Evolutionary conservation across 1,140 invertebrate species (phyloP).

Genomic region (Ips nitidus): DNA sequence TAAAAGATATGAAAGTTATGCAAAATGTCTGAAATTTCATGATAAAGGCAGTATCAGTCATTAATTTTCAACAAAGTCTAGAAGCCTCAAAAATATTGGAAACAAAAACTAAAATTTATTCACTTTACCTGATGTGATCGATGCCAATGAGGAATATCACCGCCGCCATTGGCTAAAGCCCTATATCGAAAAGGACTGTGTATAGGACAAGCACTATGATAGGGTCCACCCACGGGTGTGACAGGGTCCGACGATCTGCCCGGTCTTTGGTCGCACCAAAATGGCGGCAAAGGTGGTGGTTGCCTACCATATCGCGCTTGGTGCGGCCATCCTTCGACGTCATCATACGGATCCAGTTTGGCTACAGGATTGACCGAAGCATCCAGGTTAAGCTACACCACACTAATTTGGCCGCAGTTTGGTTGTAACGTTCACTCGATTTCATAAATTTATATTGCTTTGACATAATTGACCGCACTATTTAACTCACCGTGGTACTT

Average conservation of each 20-base stretch:
- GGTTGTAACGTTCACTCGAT: background rate
- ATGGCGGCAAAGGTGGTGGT: conserved; percentile 41
- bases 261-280: conserved; percentile 48
- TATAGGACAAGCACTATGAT: conserved; percentile 60
- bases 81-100: too few species aligned
- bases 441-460: conserved; percentile 4
- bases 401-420: background rate
- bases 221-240: conserved; percentile 48
- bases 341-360: conserved; percentile 51
- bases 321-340: conserved; percentile 46
- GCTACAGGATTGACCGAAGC: conserved; percentile 12
- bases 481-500: background rate
- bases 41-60: too few species aligned
- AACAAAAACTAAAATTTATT: too few species aligned
- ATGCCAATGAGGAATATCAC: conserved; percentile 37
- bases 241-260: conserved; percentile 51
- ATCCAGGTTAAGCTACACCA: background rate
- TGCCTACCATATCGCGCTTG: conserved; percentile 38
- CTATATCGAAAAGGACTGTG: conserved; percentile 66
- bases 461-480: conserved; percentile 14
- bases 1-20: too few species aligned
- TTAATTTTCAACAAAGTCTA: too few species aligned
- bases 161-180: conserved; percentile 57
- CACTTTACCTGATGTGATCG: conserved; percentile 35
- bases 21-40: too few species aligned